Conservation (phyloP, 2,888 invertebrate genomes). For the Catotricha subobsoleta region DNA sequence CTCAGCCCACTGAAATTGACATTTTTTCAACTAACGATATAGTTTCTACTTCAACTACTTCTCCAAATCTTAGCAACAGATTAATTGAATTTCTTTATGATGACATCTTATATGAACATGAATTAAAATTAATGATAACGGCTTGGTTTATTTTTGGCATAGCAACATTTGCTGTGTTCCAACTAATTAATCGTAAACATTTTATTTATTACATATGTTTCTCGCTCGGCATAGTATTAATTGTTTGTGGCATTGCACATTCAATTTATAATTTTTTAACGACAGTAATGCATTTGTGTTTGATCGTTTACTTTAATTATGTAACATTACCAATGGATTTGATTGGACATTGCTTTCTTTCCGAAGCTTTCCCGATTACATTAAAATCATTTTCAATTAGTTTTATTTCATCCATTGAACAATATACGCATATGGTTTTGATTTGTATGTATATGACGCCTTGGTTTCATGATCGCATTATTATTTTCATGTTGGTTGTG, state of each 20-base stretch:
- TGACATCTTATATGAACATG: not conserved
- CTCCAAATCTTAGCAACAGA: too few species aligned
- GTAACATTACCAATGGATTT: constrained; percentile 2
- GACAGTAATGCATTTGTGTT: not conserved
- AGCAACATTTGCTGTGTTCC: not conserved
- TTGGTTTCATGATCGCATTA: not conserved
- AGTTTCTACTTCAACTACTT: too few species aligned
- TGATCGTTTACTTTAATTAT: constrained; percentile 3
- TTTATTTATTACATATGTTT: not conserved
- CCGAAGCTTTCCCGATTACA: constrained; percentile 1
- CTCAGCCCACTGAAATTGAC: not conserved
- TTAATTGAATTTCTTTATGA: too few species aligned
- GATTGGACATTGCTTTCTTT: not conserved
- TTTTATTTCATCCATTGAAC: not conserved
- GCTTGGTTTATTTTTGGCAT: constrained; percentile 2
- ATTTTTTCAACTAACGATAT: too few species aligned
- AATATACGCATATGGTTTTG: not conserved
- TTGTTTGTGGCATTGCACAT: not conserved
- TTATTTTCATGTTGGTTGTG: not conserved
- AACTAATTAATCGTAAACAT: not conserved
- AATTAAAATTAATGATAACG: not conserved
- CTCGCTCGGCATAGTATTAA: not conserved
- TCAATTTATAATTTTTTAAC: not conserved
- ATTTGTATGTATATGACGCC: not conserved
- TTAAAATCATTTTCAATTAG: not conserved